phyloP scores from a whole-genome alignment of 2,113 vertebrate species.

The Callocephalon fimbriatum region DNA sequence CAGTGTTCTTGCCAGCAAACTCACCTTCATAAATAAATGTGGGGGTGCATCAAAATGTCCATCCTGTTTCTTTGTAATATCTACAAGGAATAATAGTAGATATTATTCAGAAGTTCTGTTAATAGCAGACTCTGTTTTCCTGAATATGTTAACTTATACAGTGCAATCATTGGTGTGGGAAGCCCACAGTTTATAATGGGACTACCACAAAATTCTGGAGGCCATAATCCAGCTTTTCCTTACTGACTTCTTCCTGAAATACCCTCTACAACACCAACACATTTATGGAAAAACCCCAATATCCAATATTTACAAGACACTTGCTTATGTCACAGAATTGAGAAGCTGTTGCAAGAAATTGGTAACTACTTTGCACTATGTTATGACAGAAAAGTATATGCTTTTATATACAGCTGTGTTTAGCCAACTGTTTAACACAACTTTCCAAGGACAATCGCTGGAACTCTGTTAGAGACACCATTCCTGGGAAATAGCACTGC shows the following conservation, averaged over 20 bases:
- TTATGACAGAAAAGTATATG: neutral
- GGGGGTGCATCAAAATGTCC: slow-evolving; percentile 91
- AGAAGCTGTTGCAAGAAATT: neutral
- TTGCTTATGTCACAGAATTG: neutral
- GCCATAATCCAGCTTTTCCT: neutral
- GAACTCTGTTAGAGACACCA: neutral
- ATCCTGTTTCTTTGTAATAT: slow-evolving; percentile 94
- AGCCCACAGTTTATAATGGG: neutral
- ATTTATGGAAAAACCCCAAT: neutral
- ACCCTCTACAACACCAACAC: neutral
- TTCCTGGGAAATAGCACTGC: neutral
- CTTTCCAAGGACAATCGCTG: neutral
- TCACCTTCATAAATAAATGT: slow-evolving; percentile 94
- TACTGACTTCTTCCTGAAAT: neutral
- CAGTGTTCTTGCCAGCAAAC: slow-evolving; percentile 40
- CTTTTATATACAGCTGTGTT: neutral
- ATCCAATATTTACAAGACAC: neutral
- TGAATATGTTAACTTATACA: neutral
- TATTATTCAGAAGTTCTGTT: slow-evolving; percentile 46
- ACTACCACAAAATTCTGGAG: neutral
- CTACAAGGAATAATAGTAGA: slow-evolving; percentile 76
- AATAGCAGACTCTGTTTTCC: neutral
- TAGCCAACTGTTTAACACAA: neutral
- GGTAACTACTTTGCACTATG: neutral
- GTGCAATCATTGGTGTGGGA: neutral